phyloP scores from a whole-genome alignment of 1,140 invertebrate genomes.

The Drosophila sulfurigaster region DNA sequence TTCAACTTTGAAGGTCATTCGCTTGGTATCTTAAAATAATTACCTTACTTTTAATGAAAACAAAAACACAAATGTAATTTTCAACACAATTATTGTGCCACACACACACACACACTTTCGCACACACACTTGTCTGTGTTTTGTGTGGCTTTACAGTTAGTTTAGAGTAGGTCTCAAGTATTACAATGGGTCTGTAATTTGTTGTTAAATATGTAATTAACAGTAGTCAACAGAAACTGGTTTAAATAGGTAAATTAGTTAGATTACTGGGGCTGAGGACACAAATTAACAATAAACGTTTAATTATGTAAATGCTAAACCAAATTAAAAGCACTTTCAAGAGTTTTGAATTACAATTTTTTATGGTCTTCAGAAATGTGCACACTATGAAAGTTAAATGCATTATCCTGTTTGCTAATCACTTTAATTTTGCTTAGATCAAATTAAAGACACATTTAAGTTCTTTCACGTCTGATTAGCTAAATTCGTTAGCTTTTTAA shows the following conservation, averaged over 20 bases:
- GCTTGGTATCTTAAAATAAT: constrained; percentile 74
- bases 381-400: not conserved
- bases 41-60: constrained; percentile 66
- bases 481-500: too few relatives aligned
- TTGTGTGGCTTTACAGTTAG: constrained; percentile 14
- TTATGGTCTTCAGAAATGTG: constrained; percentile 4
- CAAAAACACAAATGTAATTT: constrained; percentile 75
- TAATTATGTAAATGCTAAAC: constrained; percentile 4
- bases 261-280: constrained; percentile 36
- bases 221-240: constrained; percentile 53
- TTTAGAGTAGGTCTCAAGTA: constrained; percentile 45
- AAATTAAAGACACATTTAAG: too few relatives aligned
- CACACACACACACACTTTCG: constrained; percentile 14
- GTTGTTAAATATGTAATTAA: constrained; percentile 68
- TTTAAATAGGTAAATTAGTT: constrained; percentile 38
- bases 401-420: not conserved
- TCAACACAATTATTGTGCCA: constrained; percentile 64
- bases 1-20: constrained; percentile 67
- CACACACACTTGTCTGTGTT: constrained; percentile 8
- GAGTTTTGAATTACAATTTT: not conserved
- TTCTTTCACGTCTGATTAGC: too few relatives aligned
- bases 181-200: constrained; percentile 60
- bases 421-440: not conserved
- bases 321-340: not conserved
- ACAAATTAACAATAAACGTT: constrained; percentile 28